These are phyloP conservation scores for Drosophila mercatorum DNA, from an alignment of 2,888 invertebrate species.

Conservation along the genomic window DNA sequence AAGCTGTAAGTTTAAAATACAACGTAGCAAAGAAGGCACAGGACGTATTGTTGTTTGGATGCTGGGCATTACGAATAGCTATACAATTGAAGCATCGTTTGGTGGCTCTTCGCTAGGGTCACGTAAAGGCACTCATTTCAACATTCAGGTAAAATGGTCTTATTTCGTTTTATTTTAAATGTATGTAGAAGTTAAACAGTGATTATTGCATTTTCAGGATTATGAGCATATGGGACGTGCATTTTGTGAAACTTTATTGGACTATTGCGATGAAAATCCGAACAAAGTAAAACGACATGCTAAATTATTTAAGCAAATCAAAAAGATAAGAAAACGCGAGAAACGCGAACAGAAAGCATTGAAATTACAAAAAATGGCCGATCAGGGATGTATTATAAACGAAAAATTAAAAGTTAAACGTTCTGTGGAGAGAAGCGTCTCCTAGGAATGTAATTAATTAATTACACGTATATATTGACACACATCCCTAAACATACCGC, in stretches of 20 bases:
- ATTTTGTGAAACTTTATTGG: slow-evolving; percentile 96
- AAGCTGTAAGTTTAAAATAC: slow-evolving; percentile 96
- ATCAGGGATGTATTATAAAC: slow-evolving; percentile 84
- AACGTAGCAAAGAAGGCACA: slow-evolving; percentile 97
- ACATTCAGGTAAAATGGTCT: slow-evolving; percentile 85
- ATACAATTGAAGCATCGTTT: slow-evolving; percentile 97
- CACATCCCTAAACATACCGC: slow-evolving; percentile 11
- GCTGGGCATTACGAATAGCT: slow-evolving; percentile 97
- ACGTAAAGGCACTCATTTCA: slow-evolving; percentile 93
- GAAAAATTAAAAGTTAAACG: slow-evolving; percentile 81
- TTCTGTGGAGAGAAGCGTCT: slow-evolving; percentile 83
- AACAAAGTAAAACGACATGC: slow-evolving; percentile 88
- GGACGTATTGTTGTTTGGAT: slow-evolving; percentile 98
- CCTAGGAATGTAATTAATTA: slow-evolving; percentile 63
- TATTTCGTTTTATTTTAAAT: not conserved
- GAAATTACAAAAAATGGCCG: slow-evolving; percentile 85
- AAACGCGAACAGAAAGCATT: slow-evolving; percentile 84
- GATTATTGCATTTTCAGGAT: slow-evolving; percentile 85
- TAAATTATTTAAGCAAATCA: slow-evolving; percentile 83
- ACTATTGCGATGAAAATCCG: slow-evolving; percentile 95
- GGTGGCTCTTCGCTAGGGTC: slow-evolving; percentile 94
- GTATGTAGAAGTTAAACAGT: not conserved
- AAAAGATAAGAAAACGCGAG: slow-evolving; percentile 84
- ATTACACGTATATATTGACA: slow-evolving; percentile 14
- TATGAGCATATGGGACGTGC: slow-evolving; percentile 93